These are phyloP conservation scores for Apistogramma diplotaenia DNA, from an alignment of 2,113 vertebrate genomes.

Conservation along the genomic window DNA sequence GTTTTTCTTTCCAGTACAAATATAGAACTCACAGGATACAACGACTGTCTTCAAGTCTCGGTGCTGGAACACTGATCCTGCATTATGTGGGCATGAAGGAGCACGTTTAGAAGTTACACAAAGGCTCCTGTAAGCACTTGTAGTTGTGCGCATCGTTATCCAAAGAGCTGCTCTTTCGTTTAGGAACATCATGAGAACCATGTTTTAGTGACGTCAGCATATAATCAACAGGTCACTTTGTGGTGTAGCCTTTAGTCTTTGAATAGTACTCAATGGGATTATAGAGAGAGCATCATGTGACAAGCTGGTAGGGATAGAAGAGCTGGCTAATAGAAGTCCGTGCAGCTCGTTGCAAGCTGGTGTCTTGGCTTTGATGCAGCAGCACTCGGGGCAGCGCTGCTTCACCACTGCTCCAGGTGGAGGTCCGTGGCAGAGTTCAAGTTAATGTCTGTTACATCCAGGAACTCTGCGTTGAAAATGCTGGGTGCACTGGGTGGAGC, in stretches of 20 bases:
- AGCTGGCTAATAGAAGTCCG: no score
- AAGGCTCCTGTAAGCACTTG: slow-evolving; percentile 3
- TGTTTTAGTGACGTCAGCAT: neutral
- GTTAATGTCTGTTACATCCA: slow-evolving; percentile 93
- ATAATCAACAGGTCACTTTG: neutral
- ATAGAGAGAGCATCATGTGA: neutral
- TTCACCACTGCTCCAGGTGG: slow-evolving; percentile 95
- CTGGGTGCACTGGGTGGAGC: slow-evolving; percentile 82
- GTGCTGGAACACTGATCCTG: slow-evolving; percentile 54
- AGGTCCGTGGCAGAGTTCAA: slow-evolving; percentile 95
- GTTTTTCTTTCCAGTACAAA: slow-evolving; percentile 70
- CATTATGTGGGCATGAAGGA: slow-evolving; percentile 25
- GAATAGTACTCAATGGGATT: neutral
- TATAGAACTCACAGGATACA: slow-evolving; percentile 38
- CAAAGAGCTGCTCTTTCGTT: slow-evolving; percentile 17
- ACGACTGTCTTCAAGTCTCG: slow-evolving; percentile 67
- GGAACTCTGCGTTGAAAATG: slow-evolving; percentile 95
- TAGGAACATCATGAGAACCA: neutral
- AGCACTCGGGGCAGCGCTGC: neutral
- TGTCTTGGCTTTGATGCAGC: neutral
- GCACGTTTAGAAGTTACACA: neutral
- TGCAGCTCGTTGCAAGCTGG: slow-evolving; percentile 1
- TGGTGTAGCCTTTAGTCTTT: neutral
- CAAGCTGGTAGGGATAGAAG: neutral
- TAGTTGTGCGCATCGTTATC: slow-evolving; percentile 40